A percentile compares a stretch with the other conserved stretches of the same genome.
Evolutionary conservation across 2,888 invertebrate genomes (phyloP).

Genomic region (Alviniconcha strummeri): DNA sequence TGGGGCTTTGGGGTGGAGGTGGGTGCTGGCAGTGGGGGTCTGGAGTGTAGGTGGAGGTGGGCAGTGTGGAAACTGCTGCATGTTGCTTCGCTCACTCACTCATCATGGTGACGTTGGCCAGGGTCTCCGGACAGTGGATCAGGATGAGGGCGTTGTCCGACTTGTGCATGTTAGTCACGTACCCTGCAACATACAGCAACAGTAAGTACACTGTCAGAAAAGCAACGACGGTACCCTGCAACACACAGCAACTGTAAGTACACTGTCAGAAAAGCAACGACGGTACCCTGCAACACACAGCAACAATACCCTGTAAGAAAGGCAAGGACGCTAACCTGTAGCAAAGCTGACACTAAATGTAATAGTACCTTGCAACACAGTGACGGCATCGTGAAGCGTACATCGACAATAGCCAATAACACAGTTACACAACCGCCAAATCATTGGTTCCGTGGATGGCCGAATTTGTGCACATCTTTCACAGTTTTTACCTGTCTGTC

Average conservation of each 20-base stretch:
- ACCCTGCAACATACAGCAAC: conserved; percentile 52
- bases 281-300: not conserved
- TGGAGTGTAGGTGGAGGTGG: too few species aligned
- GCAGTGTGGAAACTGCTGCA: too few species aligned
- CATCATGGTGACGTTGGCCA: conserved; percentile 66
- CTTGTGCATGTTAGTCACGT: conserved; percentile 62
- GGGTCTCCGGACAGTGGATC: conserved; percentile 62
- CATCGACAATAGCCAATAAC: too few species aligned
- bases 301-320: not conserved
- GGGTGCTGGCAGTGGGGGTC: too few species aligned
- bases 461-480: too few species aligned
- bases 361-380: too few species aligned
- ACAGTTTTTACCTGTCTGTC: too few species aligned
- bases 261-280: not conserved
- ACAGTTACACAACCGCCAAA: too few species aligned
- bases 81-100: conserved; percentile 51
- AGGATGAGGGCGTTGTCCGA: conserved; percentile 58
- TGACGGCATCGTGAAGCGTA: too few species aligned
- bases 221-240: not conserved
- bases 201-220: not conserved
- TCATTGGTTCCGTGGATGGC: too few species aligned
- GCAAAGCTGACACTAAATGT: too few species aligned
- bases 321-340: not conserved
- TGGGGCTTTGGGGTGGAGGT: too few species aligned
- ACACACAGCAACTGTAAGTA: not conserved